Conservation (phyloP, 2,888 invertebrate species). For the Parascotia fuliginaria region DNA sequence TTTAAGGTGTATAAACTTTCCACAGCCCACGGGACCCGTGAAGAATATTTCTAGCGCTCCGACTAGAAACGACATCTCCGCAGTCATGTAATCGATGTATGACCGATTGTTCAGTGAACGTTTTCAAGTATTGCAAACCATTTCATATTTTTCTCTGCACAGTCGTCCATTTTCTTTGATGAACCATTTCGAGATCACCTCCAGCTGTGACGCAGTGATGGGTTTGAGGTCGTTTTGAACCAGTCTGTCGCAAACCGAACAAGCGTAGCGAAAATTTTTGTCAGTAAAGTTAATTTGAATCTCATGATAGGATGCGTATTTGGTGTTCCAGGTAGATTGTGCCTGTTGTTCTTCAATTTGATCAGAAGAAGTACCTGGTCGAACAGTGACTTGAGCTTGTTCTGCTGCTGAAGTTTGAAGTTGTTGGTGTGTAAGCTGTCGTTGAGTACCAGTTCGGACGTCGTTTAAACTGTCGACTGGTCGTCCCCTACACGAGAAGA, state of each 20-base stretch:
- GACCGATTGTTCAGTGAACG: constrained; percentile 39
- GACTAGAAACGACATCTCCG: constrained; percentile 43
- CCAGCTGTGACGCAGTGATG: constrained; percentile 51
- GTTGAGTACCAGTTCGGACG: constrained; percentile 10
- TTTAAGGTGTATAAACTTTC: too few relatives aligned
- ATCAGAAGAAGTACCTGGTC: too few relatives aligned
- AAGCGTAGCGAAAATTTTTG: constrained; percentile 55
- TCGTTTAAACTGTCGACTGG: too few relatives aligned
- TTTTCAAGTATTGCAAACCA: constrained; percentile 49
- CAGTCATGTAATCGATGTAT: too few relatives aligned
- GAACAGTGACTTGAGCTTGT: too few relatives aligned
- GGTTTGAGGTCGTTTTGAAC: constrained; percentile 57
- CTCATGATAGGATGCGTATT: constrained; percentile 47
- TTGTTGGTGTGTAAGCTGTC: constrained; percentile 22
- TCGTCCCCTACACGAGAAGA: constrained; percentile 31
- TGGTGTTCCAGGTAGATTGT: constrained; percentile 30
- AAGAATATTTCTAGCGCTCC: too few relatives aligned
- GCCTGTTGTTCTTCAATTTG: too few relatives aligned
- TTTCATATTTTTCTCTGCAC: constrained; percentile 36
- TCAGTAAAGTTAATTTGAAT: constrained; percentile 49
- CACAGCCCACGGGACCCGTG: too few relatives aligned
- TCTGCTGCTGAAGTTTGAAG: constrained; percentile 19
- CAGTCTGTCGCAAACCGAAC: constrained; percentile 56
- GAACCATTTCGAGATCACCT: constrained; percentile 49
- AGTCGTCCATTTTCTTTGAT: constrained; percentile 38